phyloP scores from a whole-genome alignment of 2,888 invertebrate genomes.

The Capitulum mitella region DNA sequence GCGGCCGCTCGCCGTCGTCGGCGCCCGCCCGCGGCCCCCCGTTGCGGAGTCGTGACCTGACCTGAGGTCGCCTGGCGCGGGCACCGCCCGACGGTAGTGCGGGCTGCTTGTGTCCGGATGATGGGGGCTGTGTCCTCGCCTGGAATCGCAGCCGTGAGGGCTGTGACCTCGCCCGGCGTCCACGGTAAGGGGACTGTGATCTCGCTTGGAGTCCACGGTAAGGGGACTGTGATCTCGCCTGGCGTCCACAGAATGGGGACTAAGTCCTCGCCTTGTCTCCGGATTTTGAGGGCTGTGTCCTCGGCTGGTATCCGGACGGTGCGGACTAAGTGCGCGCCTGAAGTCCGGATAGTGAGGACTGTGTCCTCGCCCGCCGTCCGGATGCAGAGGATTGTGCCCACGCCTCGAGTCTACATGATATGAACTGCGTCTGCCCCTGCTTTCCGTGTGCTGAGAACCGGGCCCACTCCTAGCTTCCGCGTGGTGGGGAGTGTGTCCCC shows the following conservation, averaged over 20 bases:
- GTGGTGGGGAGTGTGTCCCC: neutral
- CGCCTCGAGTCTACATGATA: too few relatives aligned
- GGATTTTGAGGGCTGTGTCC: neutral
- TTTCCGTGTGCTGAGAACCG: neutral
- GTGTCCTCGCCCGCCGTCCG: too few relatives aligned
- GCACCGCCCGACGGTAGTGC: too few relatives aligned
- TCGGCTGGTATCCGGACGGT: neutral
- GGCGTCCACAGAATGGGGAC: neutral
- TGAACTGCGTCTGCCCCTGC: too few relatives aligned
- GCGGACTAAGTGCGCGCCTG: neutral
- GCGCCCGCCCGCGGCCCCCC: too few relatives aligned
- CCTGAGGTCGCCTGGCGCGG: too few relatives aligned
- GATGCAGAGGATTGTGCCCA: too few relatives aligned
- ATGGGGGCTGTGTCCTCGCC: neutral
- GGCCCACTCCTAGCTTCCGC: neutral
- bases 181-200: too few relatives aligned
- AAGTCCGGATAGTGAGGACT: neutral
- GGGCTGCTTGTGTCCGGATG: neutral
- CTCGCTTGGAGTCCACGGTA: too few relatives aligned
- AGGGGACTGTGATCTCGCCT: too few relatives aligned
- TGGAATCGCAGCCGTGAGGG: neutral
- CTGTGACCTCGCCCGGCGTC: too few relatives aligned
- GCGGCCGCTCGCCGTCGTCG: too few relatives aligned
- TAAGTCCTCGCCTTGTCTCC: neutral
- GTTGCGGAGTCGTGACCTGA: neutral